Percentiles rank a stretch among this genome's conserved stretches.
Evolutionary conservation across 2,113 vertebrate species (phyloP).

Genomic region (Fregata magnificens): DNA sequence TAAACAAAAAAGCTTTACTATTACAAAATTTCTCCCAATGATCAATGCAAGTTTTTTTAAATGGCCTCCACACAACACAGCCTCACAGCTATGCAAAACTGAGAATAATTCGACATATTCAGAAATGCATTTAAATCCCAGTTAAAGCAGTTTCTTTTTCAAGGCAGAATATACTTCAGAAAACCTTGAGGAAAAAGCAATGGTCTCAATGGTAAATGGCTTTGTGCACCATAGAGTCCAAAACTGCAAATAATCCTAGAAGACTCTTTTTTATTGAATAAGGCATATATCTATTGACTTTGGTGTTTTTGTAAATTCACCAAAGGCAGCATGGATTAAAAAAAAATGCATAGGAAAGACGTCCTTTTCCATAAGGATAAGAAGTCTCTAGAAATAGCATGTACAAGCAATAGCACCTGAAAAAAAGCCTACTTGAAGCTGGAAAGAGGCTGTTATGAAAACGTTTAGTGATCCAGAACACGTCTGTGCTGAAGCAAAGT

Average conservation of each 20-base stretch:
- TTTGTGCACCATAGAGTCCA: background rate
- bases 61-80: background rate
- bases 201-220: background rate
- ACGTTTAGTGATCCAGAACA: background rate
- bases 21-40: background rate
- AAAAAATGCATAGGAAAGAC: background rate
- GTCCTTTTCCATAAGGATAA: background rate
- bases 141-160: background rate
- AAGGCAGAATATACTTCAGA: background rate
- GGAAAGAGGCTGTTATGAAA: background rate
- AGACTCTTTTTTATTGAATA: background rate
- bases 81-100: background rate
- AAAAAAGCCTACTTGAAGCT: background rate
- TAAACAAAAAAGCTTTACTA: background rate
- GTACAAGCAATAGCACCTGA: background rate
- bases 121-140: background rate
- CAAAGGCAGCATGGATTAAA: background rate
- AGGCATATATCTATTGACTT: background rate
- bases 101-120: constrained; percentile 19
- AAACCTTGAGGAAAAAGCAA: background rate
- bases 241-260: background rate
- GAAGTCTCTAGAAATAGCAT: background rate
- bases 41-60: background rate
- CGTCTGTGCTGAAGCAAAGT: background rate
- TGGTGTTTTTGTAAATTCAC: background rate